Base-by-base conservation (phyloP, 2,888 invertebrate genomes). In the Torymus tubicola region DNA sequence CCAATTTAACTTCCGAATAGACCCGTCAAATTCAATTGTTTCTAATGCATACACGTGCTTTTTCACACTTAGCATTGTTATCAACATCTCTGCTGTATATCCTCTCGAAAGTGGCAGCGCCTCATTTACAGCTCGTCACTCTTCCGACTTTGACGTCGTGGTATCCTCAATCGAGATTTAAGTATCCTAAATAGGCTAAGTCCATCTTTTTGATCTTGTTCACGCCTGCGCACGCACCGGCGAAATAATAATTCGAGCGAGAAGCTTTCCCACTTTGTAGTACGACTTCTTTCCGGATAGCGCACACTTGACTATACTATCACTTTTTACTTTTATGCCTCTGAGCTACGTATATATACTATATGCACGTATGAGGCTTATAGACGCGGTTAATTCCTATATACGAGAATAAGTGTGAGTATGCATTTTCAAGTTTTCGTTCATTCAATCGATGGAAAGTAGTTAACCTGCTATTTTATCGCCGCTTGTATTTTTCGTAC, bases 381-480 rank as follows among this genome's bases (percentile, higher is more conserved):
- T n/a, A n/a, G n/a, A n/a, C 18, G 3, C 50, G 60, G 8, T 63
- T 11, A 0, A 58, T 16, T 11, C 10, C 18, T 63, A 2, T n/a
- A n/a, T 42, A 63, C 12, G 5, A 53, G 16, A 2, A 14, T 55
- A 67, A 53, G 53, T 16, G 13, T 42, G 14, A 16, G 11, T 24
- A 61, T 53, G 21, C 58, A 60, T 16, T 16, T n/a, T 64, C n/a
- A n/a, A 57, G 65, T 50, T 71, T 71, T 75, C 71, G 61, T 55
- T 50, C 16, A 1, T 2, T 0, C 18, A 11, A n/a, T 18, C 42
- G 67, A 21, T 58, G 57, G 21, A 55, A 69, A 71, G 65, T 61
- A 2, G 71, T 53, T 57, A 24, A 63, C 75, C 65, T 76, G 71
- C 61, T 72, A 75, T 80, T 70, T 71, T 76, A 76, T 75, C 71